Conservation (phyloP, 2,113 vertebrate genomes). For the Nibea albiflora region DNA sequence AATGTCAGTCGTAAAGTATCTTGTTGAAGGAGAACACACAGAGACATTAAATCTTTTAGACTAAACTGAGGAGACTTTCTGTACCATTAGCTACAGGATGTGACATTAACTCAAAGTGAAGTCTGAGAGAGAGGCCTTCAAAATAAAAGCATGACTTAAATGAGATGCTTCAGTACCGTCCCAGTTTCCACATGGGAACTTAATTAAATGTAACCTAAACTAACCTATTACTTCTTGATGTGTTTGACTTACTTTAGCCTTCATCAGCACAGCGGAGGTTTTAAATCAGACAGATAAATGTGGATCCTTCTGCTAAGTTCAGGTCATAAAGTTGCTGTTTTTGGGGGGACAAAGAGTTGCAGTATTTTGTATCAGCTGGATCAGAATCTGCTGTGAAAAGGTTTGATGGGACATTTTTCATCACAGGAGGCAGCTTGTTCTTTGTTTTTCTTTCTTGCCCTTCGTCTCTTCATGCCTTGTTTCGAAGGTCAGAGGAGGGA, state of each 20-base stretch:
- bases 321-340: background rate
- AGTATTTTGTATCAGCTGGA: background rate
- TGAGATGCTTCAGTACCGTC: background rate
- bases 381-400: background rate
- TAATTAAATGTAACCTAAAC: background rate
- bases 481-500: constrained; percentile 6
- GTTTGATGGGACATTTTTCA: background rate
- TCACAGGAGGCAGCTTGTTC: background rate
- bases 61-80: background rate
- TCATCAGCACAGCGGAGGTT: no score
- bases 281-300: background rate
- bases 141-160: background rate
- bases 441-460: background rate
- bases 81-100: background rate
- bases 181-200: no score
- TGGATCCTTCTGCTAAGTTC: no score
- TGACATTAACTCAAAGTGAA: background rate
- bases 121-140: background rate
- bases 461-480: background rate
- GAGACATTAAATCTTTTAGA: no score
- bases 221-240: background rate
- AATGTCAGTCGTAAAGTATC: no score
- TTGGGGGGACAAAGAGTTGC: background rate
- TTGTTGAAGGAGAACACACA: no score
- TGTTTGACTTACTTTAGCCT: background rate